Evolutionary conservation across 2,888 invertebrate genomes (phyloP).

Genomic region (Stomorhina lunata): DNA sequence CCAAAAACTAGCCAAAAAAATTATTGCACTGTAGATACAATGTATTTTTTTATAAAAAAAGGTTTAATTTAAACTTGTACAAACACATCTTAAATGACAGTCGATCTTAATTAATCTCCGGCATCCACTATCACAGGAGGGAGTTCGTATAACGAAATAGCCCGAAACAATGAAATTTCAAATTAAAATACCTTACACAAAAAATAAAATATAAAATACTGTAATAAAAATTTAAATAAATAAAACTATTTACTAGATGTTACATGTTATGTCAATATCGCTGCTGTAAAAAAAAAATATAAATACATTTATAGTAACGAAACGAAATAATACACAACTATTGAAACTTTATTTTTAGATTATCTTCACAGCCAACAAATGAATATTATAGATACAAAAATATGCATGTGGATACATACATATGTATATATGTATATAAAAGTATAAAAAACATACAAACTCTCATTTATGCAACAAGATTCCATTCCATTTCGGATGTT

Average conservation of each 20-base stretch:
- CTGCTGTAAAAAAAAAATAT: slow-evolving; percentile 25
- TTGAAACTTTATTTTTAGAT: slow-evolving; percentile 48
- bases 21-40: not conserved
- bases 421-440: no score
- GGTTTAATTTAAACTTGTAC: slow-evolving; percentile 39
- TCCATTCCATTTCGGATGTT: slow-evolving; percentile 1
- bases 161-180: slow-evolving; percentile 33
- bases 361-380: slow-evolving; percentile 36
- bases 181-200: slow-evolving; percentile 25
- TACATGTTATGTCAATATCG: slow-evolving; percentile 41
- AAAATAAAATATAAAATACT: slow-evolving; percentile 13
- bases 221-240: slow-evolving; percentile 53
- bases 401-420: not conserved
- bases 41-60: slow-evolving; percentile 9
- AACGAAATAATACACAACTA: slow-evolving; percentile 25
- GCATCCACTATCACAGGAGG: not conserved
- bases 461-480: slow-evolving; percentile 43
- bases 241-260: slow-evolving; percentile 49
- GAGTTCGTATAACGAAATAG: not conserved
- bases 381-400: not conserved
- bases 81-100: slow-evolving; percentile 56
- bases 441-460: no score
- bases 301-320: not conserved
- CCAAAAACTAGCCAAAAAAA: not conserved
- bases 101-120: slow-evolving; percentile 53